Conservation (phyloP, 2,888 invertebrate genomes). For the Netelia inedita region DNA sequence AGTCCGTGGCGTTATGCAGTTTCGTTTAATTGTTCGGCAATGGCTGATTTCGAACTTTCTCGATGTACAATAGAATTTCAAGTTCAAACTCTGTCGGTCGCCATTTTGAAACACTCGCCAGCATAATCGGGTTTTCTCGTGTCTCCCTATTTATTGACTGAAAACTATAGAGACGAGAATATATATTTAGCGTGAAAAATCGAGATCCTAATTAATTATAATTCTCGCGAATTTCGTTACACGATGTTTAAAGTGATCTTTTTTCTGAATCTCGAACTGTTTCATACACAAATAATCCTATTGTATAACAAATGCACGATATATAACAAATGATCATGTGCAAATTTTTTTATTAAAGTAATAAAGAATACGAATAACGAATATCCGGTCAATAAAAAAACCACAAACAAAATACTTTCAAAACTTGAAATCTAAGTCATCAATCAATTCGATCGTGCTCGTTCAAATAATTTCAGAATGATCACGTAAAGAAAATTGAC, state of each 20-base stretch:
- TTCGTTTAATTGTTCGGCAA: slow-evolving; percentile 44
- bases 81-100: slow-evolving; percentile 54
- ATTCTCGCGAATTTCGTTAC: neutral
- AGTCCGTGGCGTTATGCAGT: neutral
- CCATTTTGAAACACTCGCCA: slow-evolving; percentile 66
- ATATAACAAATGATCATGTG: neutral
- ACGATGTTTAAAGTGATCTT: neutral
- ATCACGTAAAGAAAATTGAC: too few species aligned
- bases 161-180: neutral
- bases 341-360: neutral
- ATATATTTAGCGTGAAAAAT: neutral
- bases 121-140: slow-evolving; percentile 30
- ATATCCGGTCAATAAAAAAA: too few species aligned
- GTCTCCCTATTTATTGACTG: slow-evolving; percentile 19
- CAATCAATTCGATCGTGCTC: too few species aligned
- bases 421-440: too few species aligned
- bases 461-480: too few species aligned
- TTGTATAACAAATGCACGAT: too few species aligned
- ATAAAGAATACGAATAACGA: too few species aligned
- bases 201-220: neutral
- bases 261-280: neutral
- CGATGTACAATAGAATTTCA: slow-evolving; percentile 20
- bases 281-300: neutral
- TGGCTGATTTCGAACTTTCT: slow-evolving; percentile 28
- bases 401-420: too few species aligned